Conservation (phyloP, 2,888 invertebrate species). For the Caenorhabditis sp. region DNA sequence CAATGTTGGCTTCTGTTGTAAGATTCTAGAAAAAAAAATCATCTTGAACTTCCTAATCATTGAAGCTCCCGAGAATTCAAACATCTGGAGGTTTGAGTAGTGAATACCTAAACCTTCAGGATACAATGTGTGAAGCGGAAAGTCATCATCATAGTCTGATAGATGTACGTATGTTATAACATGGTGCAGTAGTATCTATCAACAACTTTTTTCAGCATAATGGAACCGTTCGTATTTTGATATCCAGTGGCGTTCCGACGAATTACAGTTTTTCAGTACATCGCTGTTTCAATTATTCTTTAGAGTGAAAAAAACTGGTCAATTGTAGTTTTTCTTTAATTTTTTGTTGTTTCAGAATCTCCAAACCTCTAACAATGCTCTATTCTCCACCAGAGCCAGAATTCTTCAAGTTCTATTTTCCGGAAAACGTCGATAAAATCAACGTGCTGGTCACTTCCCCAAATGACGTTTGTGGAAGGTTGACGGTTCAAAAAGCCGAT, state of each 20-base stretch:
- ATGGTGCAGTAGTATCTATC: too few species aligned
- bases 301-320: not conserved
- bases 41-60: too few species aligned
- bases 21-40: too few species aligned
- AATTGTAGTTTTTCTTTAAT: not conserved
- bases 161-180: too few species aligned
- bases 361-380: not conserved
- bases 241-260: conserved; percentile 14
- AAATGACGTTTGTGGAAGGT: conserved; percentile 10
- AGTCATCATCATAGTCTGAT: not conserved
- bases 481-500: conserved; percentile 10
- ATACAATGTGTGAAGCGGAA: conserved; percentile 18
- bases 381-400: conserved; percentile 9
- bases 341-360: not conserved
- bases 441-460: not conserved
- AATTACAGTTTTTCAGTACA: not conserved
- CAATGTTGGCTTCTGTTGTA: not conserved
- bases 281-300: not conserved
- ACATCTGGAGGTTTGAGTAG: not conserved
- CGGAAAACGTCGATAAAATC: not conserved
- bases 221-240: conserved; percentile 5
- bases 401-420: conserved; percentile 14
- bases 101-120: not conserved
- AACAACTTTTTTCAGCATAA: conserved; percentile 5
- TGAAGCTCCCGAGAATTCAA: conserved; percentile 15